Evolutionary conservation across 2,888 invertebrate genomes (phyloP).

Genomic region (Hypena proboscidalis): DNA sequence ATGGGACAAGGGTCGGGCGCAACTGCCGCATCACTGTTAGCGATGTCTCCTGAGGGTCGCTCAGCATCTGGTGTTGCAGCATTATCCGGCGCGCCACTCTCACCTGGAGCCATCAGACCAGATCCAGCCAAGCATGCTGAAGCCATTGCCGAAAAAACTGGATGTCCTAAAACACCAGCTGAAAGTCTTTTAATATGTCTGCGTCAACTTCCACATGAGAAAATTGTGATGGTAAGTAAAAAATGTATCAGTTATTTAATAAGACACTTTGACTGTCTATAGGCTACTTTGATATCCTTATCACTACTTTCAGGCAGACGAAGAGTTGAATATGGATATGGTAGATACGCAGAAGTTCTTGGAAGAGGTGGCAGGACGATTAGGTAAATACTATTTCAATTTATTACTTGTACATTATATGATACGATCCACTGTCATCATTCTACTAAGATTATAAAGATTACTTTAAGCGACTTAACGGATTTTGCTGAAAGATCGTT

Average conservation of each 20-base stretch:
- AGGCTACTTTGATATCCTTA: too few relatives aligned
- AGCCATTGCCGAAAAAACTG: conserved; percentile 86
- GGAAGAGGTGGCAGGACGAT: conserved; percentile 86
- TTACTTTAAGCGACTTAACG: too few relatives aligned
- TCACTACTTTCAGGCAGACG: conserved; percentile 85
- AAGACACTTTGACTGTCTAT: not conserved
- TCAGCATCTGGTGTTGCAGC: conserved; percentile 88
- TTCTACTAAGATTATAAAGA: too few relatives aligned
- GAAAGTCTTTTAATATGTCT: conserved; percentile 88
- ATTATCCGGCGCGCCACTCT: conserved; percentile 90
- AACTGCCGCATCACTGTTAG: conserved; percentile 89
- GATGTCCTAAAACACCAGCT: conserved; percentile 85
- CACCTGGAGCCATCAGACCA: conserved; percentile 88
- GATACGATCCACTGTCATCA: too few relatives aligned
- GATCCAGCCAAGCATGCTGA: conserved; percentile 86
- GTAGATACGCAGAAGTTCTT: conserved; percentile 86
- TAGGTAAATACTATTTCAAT: too few relatives aligned
- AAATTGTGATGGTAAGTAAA: conserved; percentile 67
- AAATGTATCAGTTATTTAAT: not conserved
- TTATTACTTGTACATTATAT: too few relatives aligned
- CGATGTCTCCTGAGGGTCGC: conserved; percentile 87
- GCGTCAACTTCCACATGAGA: conserved; percentile 78
- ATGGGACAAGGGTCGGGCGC: conserved; percentile 93
- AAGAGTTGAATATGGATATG: conserved; percentile 82
- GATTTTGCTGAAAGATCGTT: too few relatives aligned